A percentile compares a stretch with the other conserved stretches of the same genome.
Conservation (phyloP, 1,140 invertebrate species). For the Anadara kagoshimensis region DNA sequence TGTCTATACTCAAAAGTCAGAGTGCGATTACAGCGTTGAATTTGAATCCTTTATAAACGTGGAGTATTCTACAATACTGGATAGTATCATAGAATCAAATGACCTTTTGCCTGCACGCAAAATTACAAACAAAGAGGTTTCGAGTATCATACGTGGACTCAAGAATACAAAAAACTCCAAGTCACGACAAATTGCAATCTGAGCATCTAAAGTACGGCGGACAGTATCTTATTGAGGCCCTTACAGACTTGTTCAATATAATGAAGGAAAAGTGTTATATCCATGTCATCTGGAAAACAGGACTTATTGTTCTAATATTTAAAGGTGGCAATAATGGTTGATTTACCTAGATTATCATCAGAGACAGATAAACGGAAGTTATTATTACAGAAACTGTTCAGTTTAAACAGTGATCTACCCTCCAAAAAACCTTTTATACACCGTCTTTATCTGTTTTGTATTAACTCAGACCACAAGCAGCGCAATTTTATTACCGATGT, state of each 20-base stretch:
- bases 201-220: neutral
- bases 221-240: neutral
- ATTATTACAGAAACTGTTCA: no score
- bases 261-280: neutral
- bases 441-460: no score
- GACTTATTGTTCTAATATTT: constrained; percentile 17
- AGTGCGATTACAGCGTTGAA: no score
- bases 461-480: no score
- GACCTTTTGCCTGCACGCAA: neutral
- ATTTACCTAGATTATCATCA: no score
- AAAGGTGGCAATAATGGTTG: constrained; percentile 14
- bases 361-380: no score
- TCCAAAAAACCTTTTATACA: no score
- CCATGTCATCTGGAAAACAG: neutral
- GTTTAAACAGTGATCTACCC: no score
- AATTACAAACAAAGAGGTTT: neutral
- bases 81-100: neutral
- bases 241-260: neutral
- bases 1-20: constrained; percentile 5
- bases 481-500: no score
- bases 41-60: neutral
- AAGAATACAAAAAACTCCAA: neutral
- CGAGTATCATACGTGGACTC: neutral
- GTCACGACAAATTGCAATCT: neutral
- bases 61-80: neutral